Conservation (phyloP, 2,113 vertebrate species). For the Orientallactaga bullata region DNA sequence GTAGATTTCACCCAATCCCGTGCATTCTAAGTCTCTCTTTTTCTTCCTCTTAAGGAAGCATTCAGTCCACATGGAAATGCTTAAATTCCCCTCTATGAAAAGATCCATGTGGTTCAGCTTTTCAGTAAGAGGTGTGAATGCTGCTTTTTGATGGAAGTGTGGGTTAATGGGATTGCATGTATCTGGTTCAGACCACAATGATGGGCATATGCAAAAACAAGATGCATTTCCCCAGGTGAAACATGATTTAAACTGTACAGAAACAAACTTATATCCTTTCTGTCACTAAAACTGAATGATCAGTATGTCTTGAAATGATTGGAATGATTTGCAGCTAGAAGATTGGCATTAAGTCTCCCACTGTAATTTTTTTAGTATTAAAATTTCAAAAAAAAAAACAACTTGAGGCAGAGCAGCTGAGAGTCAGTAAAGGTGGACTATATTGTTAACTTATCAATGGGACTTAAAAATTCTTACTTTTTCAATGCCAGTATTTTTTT, state of each 20-base stretch:
- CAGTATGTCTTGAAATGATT: conserved; percentile 63
- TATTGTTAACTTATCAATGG: conserved; percentile 37
- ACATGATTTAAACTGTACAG: conserved; percentile 41
- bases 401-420: conserved; percentile 6
- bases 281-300: conserved; percentile 73
- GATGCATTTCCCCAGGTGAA: conserved; percentile 69
- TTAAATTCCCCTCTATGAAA: not conserved
- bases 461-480: conserved; percentile 62
- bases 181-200: conserved; percentile 54
- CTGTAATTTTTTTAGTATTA: conserved; percentile 44
- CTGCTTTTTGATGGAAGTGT: conserved; percentile 49
- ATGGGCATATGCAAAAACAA: conserved; percentile 46
- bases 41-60: not conserved
- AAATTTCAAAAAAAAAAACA: conserved; percentile 30
- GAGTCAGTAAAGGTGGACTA: conserved; percentile 41
- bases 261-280: conserved; percentile 65
- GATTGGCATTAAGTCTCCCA: conserved; percentile 47
- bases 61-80: not conserved
- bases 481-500: conserved; percentile 64
- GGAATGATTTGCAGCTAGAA: conserved; percentile 22
- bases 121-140: conserved; percentile 68
- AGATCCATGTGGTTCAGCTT: not conserved
- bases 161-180: conserved; percentile 55
- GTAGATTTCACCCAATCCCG: not conserved
- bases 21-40: not conserved